Percentiles rank a stretch among this genome's conserved stretches.
These are phyloP conservation scores for Adoxophyes honmai DNA, from an alignment of 1,140 invertebrate genomes.

Conservation along the genomic window DNA sequence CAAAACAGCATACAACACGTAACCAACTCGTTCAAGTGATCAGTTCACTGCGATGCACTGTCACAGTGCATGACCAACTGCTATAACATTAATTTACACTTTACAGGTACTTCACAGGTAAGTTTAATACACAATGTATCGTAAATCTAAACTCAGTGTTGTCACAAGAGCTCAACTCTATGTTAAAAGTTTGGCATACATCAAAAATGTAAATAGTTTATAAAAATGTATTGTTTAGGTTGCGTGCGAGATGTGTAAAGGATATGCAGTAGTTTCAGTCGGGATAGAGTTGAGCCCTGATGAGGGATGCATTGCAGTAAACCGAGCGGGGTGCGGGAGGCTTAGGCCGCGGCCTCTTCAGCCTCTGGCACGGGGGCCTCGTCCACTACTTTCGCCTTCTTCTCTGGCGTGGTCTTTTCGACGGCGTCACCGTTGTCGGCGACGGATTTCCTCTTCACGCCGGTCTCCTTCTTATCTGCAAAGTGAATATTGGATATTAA, in stretches of 20 bases:
- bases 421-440: conserved; percentile 76
- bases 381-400: conserved; percentile 84
- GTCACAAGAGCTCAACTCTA: conserved; percentile 69
- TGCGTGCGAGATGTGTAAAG: conserved; percentile 26
- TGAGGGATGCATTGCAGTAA: conserved; percentile 72
- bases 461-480: conserved; percentile 63
- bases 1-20: conserved; percentile 65
- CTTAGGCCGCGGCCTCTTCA: conserved; percentile 82
- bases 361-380: conserved; percentile 78
- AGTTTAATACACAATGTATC: conserved; percentile 69
- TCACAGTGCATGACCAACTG: conserved; percentile 46
- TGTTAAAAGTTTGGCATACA: conserved; percentile 36
- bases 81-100: conserved; percentile 66
- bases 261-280: conserved; percentile 38
- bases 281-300: conserved; percentile 60
- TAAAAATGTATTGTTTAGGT: conserved; percentile 61
- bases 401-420: conserved; percentile 82
- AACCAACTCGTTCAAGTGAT: conserved; percentile 41
- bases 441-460: conserved; percentile 85
- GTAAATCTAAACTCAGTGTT: conserved; percentile 65
- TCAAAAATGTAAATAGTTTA: conserved; percentile 48
- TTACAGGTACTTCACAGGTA: conserved; percentile 75
- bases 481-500: conserved; percentile 15
- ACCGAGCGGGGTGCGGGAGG: conserved; percentile 45
- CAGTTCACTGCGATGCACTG: conserved; percentile 70